Percentiles rank a stretch among this genome's conserved stretches.
Evolutionary conservation across 2,113 vertebrate species (phyloP).

Genomic region (Aptenodytes forsteri): DNA sequence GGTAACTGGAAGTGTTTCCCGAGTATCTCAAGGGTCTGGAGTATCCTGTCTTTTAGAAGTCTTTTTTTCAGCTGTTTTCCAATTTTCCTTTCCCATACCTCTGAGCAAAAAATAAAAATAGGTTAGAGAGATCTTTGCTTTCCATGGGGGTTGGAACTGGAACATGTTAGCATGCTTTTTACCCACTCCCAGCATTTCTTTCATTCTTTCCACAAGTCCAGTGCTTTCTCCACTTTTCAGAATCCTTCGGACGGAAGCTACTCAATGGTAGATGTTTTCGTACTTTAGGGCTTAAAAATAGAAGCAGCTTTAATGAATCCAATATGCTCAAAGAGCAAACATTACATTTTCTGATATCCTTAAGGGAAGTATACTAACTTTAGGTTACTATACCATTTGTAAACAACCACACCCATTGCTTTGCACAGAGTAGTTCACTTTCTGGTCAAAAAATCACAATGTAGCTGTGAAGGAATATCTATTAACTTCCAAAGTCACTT

Average conservation of each 20-base stretch:
- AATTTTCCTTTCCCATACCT: neutral
- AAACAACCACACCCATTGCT: neutral
- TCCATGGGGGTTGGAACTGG: neutral
- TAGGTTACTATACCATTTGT: neutral
- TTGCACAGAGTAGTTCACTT: neutral
- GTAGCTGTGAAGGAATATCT: neutral
- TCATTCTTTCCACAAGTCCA: slow-evolving; percentile 39
- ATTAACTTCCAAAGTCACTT: neutral
- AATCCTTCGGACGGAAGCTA: neutral
- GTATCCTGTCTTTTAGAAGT: neutral
- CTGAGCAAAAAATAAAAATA: neutral
- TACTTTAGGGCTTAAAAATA: slow-evolving; percentile 40
- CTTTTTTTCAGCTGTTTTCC: neutral
- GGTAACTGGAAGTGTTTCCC: neutral
- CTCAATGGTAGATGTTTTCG: slow-evolving; percentile 26
- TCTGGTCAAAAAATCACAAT: neutral
- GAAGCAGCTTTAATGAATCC: slow-evolving; percentile 43
- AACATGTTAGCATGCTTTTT: slow-evolving; percentile 24
- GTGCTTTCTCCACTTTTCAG: neutral
- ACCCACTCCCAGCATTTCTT: slow-evolving; percentile 41
- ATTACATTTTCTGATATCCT: neutral
- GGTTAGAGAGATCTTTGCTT: neutral
- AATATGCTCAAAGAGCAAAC: neutral
- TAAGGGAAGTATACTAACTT: neutral
- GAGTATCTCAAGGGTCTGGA: neutral